Evolutionary conservation across 2,797 vertebrate genomes (phyloP), one percentile per base, ranked within the genome.

Genomic region (Danio jaintianensis): DNA sequence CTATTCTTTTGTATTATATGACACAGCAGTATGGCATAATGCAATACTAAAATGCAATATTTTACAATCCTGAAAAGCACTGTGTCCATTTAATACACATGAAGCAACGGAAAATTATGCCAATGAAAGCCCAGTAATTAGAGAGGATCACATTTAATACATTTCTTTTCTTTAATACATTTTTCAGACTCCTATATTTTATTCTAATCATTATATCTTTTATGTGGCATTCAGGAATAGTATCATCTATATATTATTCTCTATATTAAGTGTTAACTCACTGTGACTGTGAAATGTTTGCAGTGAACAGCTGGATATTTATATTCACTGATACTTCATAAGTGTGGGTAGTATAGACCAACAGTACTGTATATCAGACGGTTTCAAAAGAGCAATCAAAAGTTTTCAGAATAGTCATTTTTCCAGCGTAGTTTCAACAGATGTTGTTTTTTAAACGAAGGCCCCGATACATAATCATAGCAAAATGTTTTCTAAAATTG

Each of bases 21-120:
- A 55, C 29, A 56, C n/a, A 20, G 58, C 1, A 0, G 45, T 50
- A 18, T 15, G 7, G 36, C 15, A 40, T 50, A 50, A 74, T 50
- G 7, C 72, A 61, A 42, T 20, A 47, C 63, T 47, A 45, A 58
- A 59, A 61, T 48, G 74, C 59, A 6, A 77, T 20, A 56, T 67
- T 47, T 47, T 9, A 56, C 16, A 58, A 67, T 47, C 42, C 10
- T 15, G 15, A 67, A 45, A 42, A 62, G 9, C 8, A 18, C 3
- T 1, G 8, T 66, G 20, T 9, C 38, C 10, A 38, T 56, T 56
- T 47, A 11, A 68, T 7, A 18, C 16, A 9, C 68, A 47, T 15
- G 2, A 67, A 68, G 11, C 20, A 47, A 15, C 36, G 3, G 15
- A 16, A 67, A 7, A 13, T 36, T 45, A 6, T 45, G 9, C 18